Evolutionary conservation across 1,140 invertebrate species (phyloP), one percentile per base, ranked within the genome.

Genomic region (Aleiodes sp.): DNA sequence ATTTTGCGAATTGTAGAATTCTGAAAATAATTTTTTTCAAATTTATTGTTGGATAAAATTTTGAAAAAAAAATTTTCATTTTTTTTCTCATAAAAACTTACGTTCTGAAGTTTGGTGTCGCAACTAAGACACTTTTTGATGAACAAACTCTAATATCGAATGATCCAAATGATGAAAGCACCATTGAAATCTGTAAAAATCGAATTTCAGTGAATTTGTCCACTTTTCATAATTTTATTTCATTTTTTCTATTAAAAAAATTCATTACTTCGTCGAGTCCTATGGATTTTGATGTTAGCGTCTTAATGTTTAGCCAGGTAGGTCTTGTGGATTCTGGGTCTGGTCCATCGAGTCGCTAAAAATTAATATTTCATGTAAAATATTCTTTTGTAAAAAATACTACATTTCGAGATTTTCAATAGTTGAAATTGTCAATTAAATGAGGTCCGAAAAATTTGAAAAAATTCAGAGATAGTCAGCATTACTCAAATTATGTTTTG

Each of bases 261-360:
- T 19, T 65, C 21, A 43, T 61, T 70, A 80, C 81, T 74, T 83
- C 67, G n/a, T 21, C 65, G 2, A 73, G 28, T n/a, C 31, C 71
- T 33, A 73, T 59, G 14, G 12, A 31, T 3, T 3, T 68, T 31
- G 80, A 76, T 52, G 73, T 75, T 33, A 76, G 41, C 6, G 79
- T 62, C 75, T 83, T 78, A 7, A 89, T 84, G 52, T 86, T 80
- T 56, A 90, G 80, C 79, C 85, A 87, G 26, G 87, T 79, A 8
- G 89, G 89, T 70, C 88, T 85, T 8, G 69, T 80, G 0, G 81
- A 81, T 6, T 35, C 24, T 35, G 89, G 89, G 82, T 90, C 89
- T 7, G 74, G 70, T n/a, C 85, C 87, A 70, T 85, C 84, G 2
- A 90, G 76, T 76, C 79, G 85, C 89, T 90, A 66, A 73, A 68